Percentiles rank a stretch among this genome's conserved stretches.
phyloP scores from a whole-genome alignment of 2,888 invertebrate genomes.

The Patella pellucida region DNA sequence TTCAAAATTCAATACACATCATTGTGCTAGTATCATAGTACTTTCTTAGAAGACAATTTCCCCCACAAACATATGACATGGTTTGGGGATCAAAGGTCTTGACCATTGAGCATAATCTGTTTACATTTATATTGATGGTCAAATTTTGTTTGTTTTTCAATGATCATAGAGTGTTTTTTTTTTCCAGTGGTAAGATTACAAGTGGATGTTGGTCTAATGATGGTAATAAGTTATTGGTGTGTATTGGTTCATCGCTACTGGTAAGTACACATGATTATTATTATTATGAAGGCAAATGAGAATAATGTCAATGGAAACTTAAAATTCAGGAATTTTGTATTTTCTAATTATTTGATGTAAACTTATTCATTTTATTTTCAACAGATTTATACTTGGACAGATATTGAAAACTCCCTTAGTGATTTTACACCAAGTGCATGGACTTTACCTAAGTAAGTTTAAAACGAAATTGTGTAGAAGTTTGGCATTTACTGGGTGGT shows the following conservation, averaged over 20 bases:
- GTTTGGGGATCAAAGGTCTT: too few relatives aligned
- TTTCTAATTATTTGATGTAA: conserved; percentile 10
- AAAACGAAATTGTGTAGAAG: background rate
- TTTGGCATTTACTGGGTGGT: background rate
- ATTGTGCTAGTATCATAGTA: too few relatives aligned
- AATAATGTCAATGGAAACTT: background rate
- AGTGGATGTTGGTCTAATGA: conserved; percentile 64
- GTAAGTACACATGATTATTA: conserved; percentile 39
- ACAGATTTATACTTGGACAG: conserved; percentile 60
- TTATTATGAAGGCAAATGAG: too few relatives aligned
- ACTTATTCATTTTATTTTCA: background rate
- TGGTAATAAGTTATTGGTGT: conserved; percentile 58
- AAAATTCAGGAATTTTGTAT: conserved; percentile 14
- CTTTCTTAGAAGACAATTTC: too few relatives aligned
- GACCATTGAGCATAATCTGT: too few relatives aligned
- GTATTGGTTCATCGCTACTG: conserved; percentile 56
- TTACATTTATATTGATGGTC: too few relatives aligned
- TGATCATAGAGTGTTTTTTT: conserved; percentile 11
- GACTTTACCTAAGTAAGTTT: conserved; percentile 59
- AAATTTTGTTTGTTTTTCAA: background rate
- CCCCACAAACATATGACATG: too few relatives aligned
- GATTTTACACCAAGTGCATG: conserved; percentile 53
- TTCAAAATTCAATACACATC: too few relatives aligned
- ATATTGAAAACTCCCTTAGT: conserved; percentile 52
- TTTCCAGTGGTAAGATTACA: conserved; percentile 58